Evolutionary conservation across 2,113 vertebrate genomes (phyloP), one percentile per base, ranked within the genome.

Genomic region (Melierax canorus): DNA sequence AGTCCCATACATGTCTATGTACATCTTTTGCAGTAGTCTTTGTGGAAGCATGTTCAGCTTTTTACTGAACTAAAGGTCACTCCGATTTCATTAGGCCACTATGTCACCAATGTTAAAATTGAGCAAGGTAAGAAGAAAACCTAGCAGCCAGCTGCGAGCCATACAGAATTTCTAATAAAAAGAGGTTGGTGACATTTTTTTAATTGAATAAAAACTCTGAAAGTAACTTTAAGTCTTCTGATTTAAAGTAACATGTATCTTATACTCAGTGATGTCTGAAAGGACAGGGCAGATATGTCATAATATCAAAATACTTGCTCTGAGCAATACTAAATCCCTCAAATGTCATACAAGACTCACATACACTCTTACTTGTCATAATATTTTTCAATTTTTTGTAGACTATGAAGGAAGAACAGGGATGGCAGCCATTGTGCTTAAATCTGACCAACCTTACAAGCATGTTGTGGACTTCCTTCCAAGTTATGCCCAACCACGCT

Each of bases 331-430:
- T 41, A 83, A 91, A 68, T 30, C 8, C 7, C 13, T 8, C 20
- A 62, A 78, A 66, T 41, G 15, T 66, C 27, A 60, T 12, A 85
- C 10, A 76, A 55, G 21, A 62, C 39, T 86, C 43, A 55, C 4
- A 41, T 15, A 56, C 8, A 29, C 11, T 62, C 51, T 18, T n/a
- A 23, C 3, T 38, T 62, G 30, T 50, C 9, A 38, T 24, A 64
- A 4, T 48, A 9, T 64, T 63, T 76, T 67, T 16, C 12, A 16
- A n/a, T 36, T 69, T 48, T 94, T 90, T 87, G 88, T 68, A 98
- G 98, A 98, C n/a, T 98, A 98, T 53, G 98, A 99, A 96, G 98
- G 98, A 72, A 97, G 98, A 88, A 91, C 94, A 72, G 98, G 98
- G 62, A 99, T 99, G 98, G 98, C 97, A 64, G 97, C 98, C 36